Conservation (phyloP, 2,113 vertebrate species). For the Columbina picui region DNA sequence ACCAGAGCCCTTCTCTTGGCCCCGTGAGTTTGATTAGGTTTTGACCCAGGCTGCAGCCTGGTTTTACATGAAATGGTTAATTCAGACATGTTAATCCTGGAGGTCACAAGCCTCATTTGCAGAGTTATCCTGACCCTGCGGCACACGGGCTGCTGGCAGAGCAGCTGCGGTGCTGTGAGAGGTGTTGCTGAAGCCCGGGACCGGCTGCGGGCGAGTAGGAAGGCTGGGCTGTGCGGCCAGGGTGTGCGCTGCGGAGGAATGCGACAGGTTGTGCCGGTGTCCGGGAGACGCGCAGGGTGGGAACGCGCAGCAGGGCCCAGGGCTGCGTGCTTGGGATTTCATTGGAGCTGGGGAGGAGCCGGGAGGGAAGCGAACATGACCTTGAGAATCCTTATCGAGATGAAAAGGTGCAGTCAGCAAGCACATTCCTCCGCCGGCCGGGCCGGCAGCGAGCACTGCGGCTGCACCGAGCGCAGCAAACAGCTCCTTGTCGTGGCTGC, state of each 20-base stretch:
- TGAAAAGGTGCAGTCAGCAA: constrained; percentile 54
- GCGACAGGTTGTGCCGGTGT: constrained; percentile 70
- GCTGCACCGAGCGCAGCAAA: not conserved
- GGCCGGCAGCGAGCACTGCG: not conserved
- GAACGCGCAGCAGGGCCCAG: constrained; percentile 67
- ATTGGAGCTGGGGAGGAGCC: constrained; percentile 56
- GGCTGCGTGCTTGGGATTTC: constrained; percentile 80
- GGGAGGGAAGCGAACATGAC: constrained; percentile 72
- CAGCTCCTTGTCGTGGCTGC: not conserved
- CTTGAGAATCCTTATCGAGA: constrained; percentile 65
- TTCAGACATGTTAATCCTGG: not conserved
- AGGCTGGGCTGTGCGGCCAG: not conserved
- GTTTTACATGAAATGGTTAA: not conserved
- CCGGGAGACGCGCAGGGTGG: constrained; percentile 71
- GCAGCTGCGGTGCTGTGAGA: not conserved
- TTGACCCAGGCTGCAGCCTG: not conserved
- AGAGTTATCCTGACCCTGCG: not conserved
- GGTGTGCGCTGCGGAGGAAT: constrained; percentile 60
- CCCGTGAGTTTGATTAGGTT: fast-evolving
- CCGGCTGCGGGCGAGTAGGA: not conserved
- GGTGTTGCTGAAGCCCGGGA: no score
- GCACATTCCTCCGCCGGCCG: not conserved
- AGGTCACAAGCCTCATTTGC: fast-evolving
- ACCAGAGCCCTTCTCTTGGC: not conserved
- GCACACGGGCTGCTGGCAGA: fast-evolving